Conservation (phyloP, 2,888 invertebrate species). For the Gymnosoma rotundatum region DNA sequence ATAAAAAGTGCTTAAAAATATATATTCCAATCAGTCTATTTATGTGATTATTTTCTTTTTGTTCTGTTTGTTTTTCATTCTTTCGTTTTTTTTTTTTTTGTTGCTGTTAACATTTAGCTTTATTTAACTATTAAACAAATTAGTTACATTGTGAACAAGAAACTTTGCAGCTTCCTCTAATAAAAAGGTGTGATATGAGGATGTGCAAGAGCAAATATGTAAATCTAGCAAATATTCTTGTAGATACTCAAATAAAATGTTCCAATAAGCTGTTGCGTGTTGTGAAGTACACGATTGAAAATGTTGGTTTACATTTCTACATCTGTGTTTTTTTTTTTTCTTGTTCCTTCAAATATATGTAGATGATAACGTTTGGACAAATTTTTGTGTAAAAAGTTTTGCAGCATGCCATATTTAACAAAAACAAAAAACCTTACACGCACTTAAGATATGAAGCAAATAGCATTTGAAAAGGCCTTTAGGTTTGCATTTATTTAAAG, state of each 20-base stretch:
- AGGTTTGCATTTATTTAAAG: conserved; percentile 5
- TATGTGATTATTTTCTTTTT: conserved; percentile 10
- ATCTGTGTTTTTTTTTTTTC: conserved; percentile 1
- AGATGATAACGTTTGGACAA: conserved; percentile 65
- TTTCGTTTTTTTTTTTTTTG: not conserved
- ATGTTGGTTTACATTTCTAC: conserved; percentile 38
- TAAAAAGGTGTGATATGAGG: conserved; percentile 54
- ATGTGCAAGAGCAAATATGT: not conserved
- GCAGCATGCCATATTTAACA: conserved; percentile 44
- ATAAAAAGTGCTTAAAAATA: conserved; percentile 26
- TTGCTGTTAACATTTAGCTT: conserved; percentile 49
- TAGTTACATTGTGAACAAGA: conserved; percentile 65
- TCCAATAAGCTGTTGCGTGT: conserved; percentile 52
- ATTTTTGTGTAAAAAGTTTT: conserved; percentile 64
- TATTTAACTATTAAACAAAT: conserved; percentile 62
- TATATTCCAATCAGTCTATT: conserved; percentile 28
- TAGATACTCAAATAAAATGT: conserved; percentile 22
- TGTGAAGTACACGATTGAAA: conserved; percentile 53
- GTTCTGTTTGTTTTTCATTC: not conserved
- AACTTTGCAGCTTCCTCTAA: conserved; percentile 64
- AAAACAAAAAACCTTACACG: conserved; percentile 50
- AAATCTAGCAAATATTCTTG: conserved; percentile 9
- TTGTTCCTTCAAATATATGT: conserved; percentile 32
- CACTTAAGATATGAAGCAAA: conserved; percentile 47
- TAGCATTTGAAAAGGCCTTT: conserved; percentile 27